Evolutionary conservation across 2,797 vertebrate genomes (phyloP).

Genomic region (Amazona ochrocephala): DNA sequence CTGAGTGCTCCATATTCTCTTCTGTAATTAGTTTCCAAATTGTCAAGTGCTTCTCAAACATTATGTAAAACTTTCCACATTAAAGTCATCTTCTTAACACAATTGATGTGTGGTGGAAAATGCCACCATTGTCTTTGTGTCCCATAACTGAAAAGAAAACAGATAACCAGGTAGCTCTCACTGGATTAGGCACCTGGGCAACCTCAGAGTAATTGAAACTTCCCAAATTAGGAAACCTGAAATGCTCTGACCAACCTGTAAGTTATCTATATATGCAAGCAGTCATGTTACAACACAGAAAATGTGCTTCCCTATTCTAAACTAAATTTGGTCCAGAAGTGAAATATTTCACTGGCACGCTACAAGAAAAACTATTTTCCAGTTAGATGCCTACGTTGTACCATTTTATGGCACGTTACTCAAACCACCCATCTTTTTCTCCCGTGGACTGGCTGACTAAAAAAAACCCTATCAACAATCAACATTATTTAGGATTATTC

Average conservation of each 20-base stretch:
- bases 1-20: fast-evolving
- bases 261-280: background rate
- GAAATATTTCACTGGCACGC: background rate
- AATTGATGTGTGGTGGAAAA: background rate
- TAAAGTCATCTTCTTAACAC: background rate
- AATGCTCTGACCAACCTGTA: background rate
- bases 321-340: background rate
- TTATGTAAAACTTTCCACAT: background rate
- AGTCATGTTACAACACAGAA: background rate
- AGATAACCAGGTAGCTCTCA: background rate
- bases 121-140: background rate
- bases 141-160: background rate
- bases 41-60: background rate
- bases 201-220: background rate
- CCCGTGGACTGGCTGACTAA: background rate
- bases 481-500: background rate
- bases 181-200: background rate
- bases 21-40: background rate
- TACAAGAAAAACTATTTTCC: background rate
- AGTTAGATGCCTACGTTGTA: background rate
- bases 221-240: background rate
- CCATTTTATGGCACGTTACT: background rate
- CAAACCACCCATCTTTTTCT: background rate
- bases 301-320: background rate
- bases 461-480: background rate